phyloP scores from a whole-genome alignment of 2,113 vertebrate genomes.

The Hemiprocne comata region DNA sequence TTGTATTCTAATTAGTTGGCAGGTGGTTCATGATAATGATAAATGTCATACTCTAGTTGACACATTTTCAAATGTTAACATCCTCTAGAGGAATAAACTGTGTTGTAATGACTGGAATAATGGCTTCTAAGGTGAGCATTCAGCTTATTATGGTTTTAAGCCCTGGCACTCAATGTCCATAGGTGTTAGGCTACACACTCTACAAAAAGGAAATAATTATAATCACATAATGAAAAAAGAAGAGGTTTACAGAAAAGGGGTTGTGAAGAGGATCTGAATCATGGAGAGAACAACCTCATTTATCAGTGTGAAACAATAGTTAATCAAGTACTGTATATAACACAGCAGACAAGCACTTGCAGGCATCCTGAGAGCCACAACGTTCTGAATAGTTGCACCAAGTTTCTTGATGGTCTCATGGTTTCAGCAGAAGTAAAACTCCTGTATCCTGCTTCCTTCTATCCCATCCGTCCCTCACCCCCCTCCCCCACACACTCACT shows the following conservation, averaged over 20 bases:
- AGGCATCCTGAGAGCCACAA: slow-evolving; percentile 10
- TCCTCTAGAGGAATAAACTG: slow-evolving; percentile 73
- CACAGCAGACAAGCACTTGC: not conserved
- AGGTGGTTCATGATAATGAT: slow-evolving; percentile 72
- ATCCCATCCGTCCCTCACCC: not conserved
- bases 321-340: slow-evolving; percentile 63
- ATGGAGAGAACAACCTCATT: slow-evolving; percentile 45
- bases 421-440: slow-evolving; percentile 16
- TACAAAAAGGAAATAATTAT: slow-evolving; percentile 73
- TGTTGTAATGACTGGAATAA: slow-evolving; percentile 79
- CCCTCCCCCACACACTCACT: not conserved
- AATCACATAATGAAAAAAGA: slow-evolving; percentile 37
- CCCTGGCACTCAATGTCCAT: slow-evolving; percentile 59
- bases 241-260: slow-evolving; percentile 49
- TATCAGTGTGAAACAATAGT: slow-evolving; percentile 63
- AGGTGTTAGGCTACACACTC: slow-evolving; percentile 70
- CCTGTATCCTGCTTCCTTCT: not conserved
- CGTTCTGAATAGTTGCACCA: slow-evolving; percentile 4
- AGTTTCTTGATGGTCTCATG: slow-evolving; percentile 14
- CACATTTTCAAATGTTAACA: slow-evolving; percentile 81
- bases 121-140: slow-evolving; percentile 75
- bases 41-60: slow-evolving; percentile 73
- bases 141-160: slow-evolving; percentile 71
- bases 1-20: slow-evolving; percentile 73
- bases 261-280: slow-evolving; percentile 64